phyloP scores from a whole-genome alignment of 2,113 vertebrate species.

The Pollachius pollachius region DNA sequence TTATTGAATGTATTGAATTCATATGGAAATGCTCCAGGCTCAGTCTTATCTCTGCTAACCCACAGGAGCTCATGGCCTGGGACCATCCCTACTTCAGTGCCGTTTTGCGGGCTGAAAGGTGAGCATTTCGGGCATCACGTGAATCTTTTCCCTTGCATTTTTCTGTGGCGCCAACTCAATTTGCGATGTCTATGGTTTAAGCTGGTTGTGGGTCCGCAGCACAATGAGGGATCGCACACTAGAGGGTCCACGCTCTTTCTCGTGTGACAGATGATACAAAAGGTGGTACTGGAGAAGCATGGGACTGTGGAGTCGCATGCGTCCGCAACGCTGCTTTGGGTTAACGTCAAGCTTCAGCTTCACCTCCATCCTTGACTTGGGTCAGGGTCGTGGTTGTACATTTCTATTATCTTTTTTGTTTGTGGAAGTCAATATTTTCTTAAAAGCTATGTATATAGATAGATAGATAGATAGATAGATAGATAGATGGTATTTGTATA shows the following conservation, averaged over 20 bases:
- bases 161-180: constrained; percentile 29
- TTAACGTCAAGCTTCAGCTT: too few species aligned
- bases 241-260: constrained; percentile 18
- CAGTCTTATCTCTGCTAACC: constrained; percentile 44
- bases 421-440: too few species aligned
- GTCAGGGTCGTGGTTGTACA: too few species aligned
- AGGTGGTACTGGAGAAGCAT: constrained; percentile 43
- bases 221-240: neutral
- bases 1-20: neutral
- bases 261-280: constrained; percentile 35
- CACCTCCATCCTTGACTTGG: too few species aligned
- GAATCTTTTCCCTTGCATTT: constrained; percentile 9
- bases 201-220: constrained; percentile 32
- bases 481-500: too few species aligned
- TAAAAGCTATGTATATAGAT: too few species aligned
- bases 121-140: constrained; percentile 37
- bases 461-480: too few species aligned
- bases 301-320: constrained; percentile 20
- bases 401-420: too few species aligned
- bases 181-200: constrained; percentile 2
- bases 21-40: too few species aligned
- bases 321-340: too few species aligned
- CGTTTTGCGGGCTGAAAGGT: constrained; percentile 91
- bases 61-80: constrained; percentile 93
- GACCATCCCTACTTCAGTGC: constrained; percentile 94